Evolutionary conservation across 2,797 vertebrate genomes (phyloP).

Genomic region (Sparidentex hasta): DNA sequence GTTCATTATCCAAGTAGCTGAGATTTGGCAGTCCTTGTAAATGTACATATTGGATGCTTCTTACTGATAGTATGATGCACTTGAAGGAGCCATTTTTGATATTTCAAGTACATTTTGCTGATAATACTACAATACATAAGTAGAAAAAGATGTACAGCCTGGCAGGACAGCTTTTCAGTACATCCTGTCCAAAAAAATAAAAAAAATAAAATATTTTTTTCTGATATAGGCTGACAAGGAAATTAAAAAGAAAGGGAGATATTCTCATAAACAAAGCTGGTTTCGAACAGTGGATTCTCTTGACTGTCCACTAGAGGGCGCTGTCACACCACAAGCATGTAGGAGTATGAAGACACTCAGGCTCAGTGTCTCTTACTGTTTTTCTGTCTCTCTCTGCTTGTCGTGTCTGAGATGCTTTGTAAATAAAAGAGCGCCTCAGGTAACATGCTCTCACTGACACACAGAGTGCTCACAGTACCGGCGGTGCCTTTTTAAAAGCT

Average conservation of each 20-base stretch:
- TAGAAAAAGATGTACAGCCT: too few species aligned
- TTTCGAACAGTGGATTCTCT: background rate
- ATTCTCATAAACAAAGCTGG: background rate
- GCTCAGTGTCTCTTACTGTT: background rate
- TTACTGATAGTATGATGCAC: too few species aligned
- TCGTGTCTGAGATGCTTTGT: background rate
- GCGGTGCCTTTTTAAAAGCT: background rate
- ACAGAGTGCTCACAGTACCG: fast-evolving
- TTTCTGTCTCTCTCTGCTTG: background rate
- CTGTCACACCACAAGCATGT: background rate
- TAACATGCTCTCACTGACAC: too few species aligned
- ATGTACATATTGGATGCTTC: too few species aligned
- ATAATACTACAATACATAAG: background rate
- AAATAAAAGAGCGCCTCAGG: too few species aligned
- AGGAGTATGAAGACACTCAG: background rate
- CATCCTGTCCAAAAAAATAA: too few species aligned
- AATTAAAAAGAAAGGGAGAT: fast-evolving
- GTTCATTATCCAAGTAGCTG: too few species aligned
- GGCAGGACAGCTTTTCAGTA: too few species aligned
- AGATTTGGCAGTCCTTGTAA: too few species aligned
- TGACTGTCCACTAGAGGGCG: constrained; percentile 54
- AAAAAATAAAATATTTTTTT: too few species aligned
- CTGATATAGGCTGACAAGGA: too few species aligned
- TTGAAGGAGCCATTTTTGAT: too few species aligned
- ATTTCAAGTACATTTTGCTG: background rate